Base-by-base conservation (phyloP, 2,888 invertebrate genomes). In the Iphiclides podalirius region DNA sequence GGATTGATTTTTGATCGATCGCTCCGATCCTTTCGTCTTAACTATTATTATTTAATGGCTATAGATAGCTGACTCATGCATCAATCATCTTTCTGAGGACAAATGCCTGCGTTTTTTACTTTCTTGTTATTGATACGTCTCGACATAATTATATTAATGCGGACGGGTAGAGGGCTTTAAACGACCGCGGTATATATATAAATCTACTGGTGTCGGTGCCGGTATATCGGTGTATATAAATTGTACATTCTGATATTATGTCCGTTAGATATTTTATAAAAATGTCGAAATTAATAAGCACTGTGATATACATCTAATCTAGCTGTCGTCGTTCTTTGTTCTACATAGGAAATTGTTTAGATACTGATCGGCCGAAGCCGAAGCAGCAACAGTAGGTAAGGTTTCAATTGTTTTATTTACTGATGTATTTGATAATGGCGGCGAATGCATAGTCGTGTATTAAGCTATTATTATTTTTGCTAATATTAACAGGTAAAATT, bases 1-100 rank as follows among this genome's bases (percentile, higher is more conserved):
- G 71, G 74, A 82, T 83, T 86, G 85, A 86, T 86, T 84, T 82
- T 82, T 86, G 86, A 87, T 86, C 77, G 86, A 87, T 85, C 75
- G 75, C 61, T 73, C 67, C 60, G 69, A 66, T 66, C 67, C 73
- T 49, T 73, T 72, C 70, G 70, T 72, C 72, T 79, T 78, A 82
- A 82, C 83, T 85, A 85, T 84, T 86, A 84, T 83, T 84, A 83
- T 78, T 83, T 87, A 87, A 87, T 86, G 86, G 84, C 67, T 63
- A 63, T 63, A 77, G 85, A 87, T 87, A 83, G 67, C 64, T 66
- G 71, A 65, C 63, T 64, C 63, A 64, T 65, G 67, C 81, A 87
- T 87, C 86, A 75, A 87, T 87, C 86, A 87, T 83, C 66, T 74
- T 71, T 67, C 70, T 64, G 69, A 72, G 75, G 76, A 80, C 75